phyloP scores from a whole-genome alignment of 2,797 vertebrate species.

The Schizothorax lantsangensis region DNA sequence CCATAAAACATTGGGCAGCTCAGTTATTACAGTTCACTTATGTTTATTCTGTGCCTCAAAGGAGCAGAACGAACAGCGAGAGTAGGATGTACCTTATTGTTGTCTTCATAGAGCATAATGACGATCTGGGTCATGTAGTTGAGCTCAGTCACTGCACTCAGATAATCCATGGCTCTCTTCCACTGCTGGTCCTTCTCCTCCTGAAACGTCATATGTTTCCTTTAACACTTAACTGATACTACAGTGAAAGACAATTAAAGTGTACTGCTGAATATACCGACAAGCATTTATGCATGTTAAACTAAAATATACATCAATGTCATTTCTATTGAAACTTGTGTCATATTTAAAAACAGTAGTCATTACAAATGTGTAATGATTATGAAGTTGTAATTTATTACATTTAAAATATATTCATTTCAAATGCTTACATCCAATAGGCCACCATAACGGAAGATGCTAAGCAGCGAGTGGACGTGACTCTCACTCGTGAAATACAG shows the following conservation, averaged over 20 bases:
- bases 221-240: not conserved
- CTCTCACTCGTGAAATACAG: constrained; percentile 99
- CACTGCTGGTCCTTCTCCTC: constrained; percentile 96
- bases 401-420: not conserved
- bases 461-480: constrained; percentile 96
- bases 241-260: not conserved
- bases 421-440: constrained; percentile 88
- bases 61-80: not conserved
- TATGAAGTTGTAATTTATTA: not conserved
- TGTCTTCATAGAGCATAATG: constrained; percentile 99
- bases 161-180: constrained; percentile 97
- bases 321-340: not conserved
- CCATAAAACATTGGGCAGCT: not conserved
- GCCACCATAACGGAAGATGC: constrained; percentile 94
- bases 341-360: not conserved
- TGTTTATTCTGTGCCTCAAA: constrained; percentile 28
- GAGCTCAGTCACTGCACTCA: constrained; percentile 96
- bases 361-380: not conserved
- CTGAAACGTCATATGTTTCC: constrained; percentile 69
- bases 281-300: not conserved
- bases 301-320: not conserved
- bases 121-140: constrained; percentile 99
- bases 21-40: not conserved
- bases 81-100: constrained; percentile 87
- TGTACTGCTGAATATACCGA: not conserved